phyloP scores from a whole-genome alignment of 2,113 vertebrate species.

The Phyllopteryx taeniolatus region DNA sequence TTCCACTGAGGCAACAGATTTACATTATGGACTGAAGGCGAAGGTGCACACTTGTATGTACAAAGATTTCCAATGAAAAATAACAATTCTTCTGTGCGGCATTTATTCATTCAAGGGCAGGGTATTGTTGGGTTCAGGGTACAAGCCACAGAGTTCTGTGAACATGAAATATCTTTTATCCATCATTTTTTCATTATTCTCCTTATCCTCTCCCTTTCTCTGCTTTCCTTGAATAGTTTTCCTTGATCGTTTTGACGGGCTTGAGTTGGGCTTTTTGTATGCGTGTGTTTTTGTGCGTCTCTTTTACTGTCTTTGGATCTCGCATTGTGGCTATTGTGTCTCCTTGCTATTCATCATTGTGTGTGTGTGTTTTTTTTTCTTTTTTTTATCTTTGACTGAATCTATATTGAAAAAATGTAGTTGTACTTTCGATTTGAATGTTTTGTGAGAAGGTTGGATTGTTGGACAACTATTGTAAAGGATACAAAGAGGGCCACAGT shows the following conservation, averaged over 20 bases:
- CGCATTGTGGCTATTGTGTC: slow-evolving; percentile 4
- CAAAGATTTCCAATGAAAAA: slow-evolving; percentile 59
- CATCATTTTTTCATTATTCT: slow-evolving; percentile 63
- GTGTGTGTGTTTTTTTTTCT: neutral
- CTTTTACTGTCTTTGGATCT: neutral
- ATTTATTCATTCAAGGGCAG: slow-evolving; percentile 72
- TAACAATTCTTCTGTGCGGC: slow-evolving; percentile 61
- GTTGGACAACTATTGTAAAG: slow-evolving; percentile 23
- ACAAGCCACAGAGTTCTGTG: slow-evolving; percentile 56
- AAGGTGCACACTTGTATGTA: slow-evolving; percentile 67
- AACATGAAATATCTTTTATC: slow-evolving; percentile 71
- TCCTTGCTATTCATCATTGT: neutral
- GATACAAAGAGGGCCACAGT: slow-evolving; percentile 40
- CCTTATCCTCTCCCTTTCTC: slow-evolving; percentile 46
- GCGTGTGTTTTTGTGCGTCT: slow-evolving; percentile 12
- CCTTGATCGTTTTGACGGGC: slow-evolving; percentile 55
- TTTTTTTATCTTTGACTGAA: neutral
- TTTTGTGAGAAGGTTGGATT: slow-evolving; percentile 24
- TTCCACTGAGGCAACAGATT: slow-evolving; percentile 46
- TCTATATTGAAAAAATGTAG: neutral
- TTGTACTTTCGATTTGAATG: slow-evolving; percentile 33
- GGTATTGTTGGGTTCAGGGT: slow-evolving; percentile 56
- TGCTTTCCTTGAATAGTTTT: slow-evolving; percentile 50
- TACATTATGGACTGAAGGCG: slow-evolving; percentile 57
- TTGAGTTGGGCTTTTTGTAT: slow-evolving; percentile 44